phyloP scores from a whole-genome alignment of 2,888 invertebrate genomes.

The Eupithecia exiguata region DNA sequence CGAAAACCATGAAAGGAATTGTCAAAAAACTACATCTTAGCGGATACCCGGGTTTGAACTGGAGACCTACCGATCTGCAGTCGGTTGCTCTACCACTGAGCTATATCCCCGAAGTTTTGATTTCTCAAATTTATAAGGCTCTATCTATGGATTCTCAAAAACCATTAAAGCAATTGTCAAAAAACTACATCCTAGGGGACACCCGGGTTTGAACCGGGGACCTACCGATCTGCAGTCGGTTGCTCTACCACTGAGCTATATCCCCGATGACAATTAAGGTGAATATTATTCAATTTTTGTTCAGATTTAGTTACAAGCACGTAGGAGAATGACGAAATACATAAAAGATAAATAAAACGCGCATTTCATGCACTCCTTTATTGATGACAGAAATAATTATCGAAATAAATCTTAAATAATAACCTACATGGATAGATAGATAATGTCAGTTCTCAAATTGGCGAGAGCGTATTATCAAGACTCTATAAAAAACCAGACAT shows the following conservation, averaged over 20 bases:
- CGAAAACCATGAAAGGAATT: too few relatives aligned
- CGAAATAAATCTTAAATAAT: too few relatives aligned
- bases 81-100: conserved; percentile 37
- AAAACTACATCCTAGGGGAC: conserved; percentile 20
- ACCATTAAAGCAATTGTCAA: background rate
- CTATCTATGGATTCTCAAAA: background rate
- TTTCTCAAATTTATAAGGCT: background rate
- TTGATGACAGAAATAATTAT: too few relatives aligned
- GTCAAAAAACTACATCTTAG: background rate
- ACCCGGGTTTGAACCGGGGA: conserved; percentile 37
- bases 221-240: conserved; percentile 36
- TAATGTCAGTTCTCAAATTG: too few relatives aligned
- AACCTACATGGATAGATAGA: too few relatives aligned
- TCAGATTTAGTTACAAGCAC: conserved; percentile 10
- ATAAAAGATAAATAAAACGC: background rate
- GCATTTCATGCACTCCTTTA: too few relatives aligned
- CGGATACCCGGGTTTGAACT: background rate
- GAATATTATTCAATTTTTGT: background rate
- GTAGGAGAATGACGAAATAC: conserved; percentile 2
- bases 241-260: conserved; percentile 38
- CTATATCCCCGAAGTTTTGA: conserved; percentile 35
- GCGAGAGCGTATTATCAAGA: too few relatives aligned
- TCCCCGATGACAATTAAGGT: conserved; percentile 14
- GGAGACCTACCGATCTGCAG: conserved; percentile 28
- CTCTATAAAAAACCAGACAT: too few relatives aligned